Conservation (phyloP, 2,888 invertebrate genomes). For the Rhorus exstirpatorius region DNA sequence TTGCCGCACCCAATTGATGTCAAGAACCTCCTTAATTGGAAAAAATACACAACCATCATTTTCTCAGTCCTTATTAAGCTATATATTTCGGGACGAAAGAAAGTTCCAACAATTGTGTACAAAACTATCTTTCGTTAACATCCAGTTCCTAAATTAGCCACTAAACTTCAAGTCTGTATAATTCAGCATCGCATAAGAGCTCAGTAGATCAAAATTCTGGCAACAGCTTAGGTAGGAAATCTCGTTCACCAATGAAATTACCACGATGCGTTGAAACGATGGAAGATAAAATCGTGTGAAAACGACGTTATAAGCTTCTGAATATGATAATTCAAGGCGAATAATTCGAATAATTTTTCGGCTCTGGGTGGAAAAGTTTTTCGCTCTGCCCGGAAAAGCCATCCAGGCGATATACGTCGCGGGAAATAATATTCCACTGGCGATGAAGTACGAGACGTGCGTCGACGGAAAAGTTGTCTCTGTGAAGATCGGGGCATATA, state of each 20-base stretch:
- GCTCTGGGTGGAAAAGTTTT: constrained; percentile 1
- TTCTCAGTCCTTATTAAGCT: too few species aligned
- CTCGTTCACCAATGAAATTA: neutral
- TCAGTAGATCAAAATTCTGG: too few species aligned
- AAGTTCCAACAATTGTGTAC: too few species aligned
- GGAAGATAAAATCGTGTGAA: constrained; percentile 1
- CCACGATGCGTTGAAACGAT: neutral
- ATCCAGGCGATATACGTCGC: neutral
- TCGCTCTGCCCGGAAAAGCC: neutral
- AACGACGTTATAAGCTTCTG: neutral
- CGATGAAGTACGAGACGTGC: constrained; percentile 31
- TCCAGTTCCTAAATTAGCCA: neutral
- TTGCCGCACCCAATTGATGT: too few species aligned
- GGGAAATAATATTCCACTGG: constrained; percentile 29
- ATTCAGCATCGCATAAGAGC: too few species aligned
- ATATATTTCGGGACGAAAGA: too few species aligned
- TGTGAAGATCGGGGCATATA: constrained; percentile 19
- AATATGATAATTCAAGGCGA: constrained; percentile 26
- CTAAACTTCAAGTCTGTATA: too few species aligned
- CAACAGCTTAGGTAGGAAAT: neutral
- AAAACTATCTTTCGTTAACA: too few species aligned
- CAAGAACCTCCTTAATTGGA: too few species aligned
- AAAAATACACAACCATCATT: too few species aligned
- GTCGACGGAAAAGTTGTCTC: constrained; percentile 40
- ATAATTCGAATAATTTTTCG: constrained; percentile 43